Evolutionary conservation across 2,113 vertebrate genomes (phyloP), one percentile per base, ranked within the genome.

Genomic region (Tympanuchus pallidicinctus): DNA sequence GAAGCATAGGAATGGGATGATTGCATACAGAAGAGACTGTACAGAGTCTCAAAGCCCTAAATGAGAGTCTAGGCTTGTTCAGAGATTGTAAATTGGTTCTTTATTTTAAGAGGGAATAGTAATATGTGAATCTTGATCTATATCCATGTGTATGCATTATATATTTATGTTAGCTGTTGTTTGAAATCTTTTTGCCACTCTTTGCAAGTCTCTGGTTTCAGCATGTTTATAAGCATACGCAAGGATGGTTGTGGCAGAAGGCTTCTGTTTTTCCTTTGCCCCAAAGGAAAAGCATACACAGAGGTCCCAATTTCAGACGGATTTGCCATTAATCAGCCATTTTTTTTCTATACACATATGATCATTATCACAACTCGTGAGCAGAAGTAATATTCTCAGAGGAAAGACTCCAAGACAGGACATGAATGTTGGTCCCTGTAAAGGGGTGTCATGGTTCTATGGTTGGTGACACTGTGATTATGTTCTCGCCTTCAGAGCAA

Each of bases 401-500:
- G 61, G 63, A 50, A 56, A 64, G 21, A 40, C 17, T 67, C n/a
- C 24, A 61, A 36, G 48, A 34, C 0, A 0, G 22, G 8, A 47
- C 25, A 38, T 65, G 43, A 57, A 15, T 0, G 0, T 25, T 79
- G 59, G 16, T 79, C 32, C 5, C 60, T 48, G 8, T 74, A 66
- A 42, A 71, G 47, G 38, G 50, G 1, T 21, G 24, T 36, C 36
- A 36, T 36, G 36, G 36, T 36, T 36, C 36, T 36, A 36, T 76
- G 60, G 13, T 43, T 86, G 61, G n/a, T 64, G 59, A 69, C 0
- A 0, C 17, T 3, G 1, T 59, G 12, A 43, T 64, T 64, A 18
- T 75, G 64, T 76, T 82, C n/a, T 84, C 25, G 6, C n/a, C 66
- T 61, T 69, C 0, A 0, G 20, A 61, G 19, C 20, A 79, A n/a